These are phyloP conservation scores for Eueremaeus valkanovi DNA, from an alignment of 2,888 invertebrate genomes.

Conservation along the genomic window DNA sequence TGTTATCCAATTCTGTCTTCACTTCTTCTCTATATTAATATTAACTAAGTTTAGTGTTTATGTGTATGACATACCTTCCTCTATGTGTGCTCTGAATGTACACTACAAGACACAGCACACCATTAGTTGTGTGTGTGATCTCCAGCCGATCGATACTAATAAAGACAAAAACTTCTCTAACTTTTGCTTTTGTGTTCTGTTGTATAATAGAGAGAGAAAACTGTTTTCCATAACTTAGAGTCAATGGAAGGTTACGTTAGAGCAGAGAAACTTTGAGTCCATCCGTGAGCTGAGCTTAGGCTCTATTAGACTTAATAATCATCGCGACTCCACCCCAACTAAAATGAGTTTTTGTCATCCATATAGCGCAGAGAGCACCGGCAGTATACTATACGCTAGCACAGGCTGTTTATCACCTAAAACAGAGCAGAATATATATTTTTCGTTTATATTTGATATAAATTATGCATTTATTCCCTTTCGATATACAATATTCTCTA, in stretches of 20 bases:
- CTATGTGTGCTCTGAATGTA: not conserved
- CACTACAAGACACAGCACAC: too few relatives aligned
- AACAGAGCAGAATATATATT: not conserved
- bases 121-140: too few relatives aligned
- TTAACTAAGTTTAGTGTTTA: not conserved
- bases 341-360: conserved; percentile 29
- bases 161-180: not conserved
- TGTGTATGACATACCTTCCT: not conserved
- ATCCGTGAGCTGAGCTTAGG: not conserved
- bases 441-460: not conserved
- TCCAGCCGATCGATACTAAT: not conserved
- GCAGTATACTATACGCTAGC: not conserved
- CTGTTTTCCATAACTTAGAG: not conserved
- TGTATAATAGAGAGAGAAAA: not conserved
- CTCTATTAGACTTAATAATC: not conserved
- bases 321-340: conserved; percentile 30
- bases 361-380: not conserved
- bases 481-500: not conserved
- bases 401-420: conserved; percentile 9
- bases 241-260: not conserved
- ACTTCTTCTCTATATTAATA: conserved; percentile 1
- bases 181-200: not conserved
- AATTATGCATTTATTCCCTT: conserved; percentile 14
- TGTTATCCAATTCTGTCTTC: not conserved
- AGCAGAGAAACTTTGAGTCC: not conserved